A percentile compares a stretch with the other conserved stretches of the same genome.
phyloP scores from a whole-genome alignment of 2,888 invertebrate species.

The Callinectes sapidus region DNA sequence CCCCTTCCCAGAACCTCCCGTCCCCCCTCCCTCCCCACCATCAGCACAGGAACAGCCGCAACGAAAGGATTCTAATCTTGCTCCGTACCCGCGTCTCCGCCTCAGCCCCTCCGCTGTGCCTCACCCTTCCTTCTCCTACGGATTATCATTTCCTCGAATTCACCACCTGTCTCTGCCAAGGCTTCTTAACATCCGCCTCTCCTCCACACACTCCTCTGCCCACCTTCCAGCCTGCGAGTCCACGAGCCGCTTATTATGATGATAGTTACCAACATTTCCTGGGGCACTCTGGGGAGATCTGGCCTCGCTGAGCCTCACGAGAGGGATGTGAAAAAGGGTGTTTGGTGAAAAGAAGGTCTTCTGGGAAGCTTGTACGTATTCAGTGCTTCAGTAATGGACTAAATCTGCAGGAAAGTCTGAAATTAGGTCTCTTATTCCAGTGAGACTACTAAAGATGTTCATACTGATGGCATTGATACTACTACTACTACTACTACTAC shows the following conservation, averaged over 20 bases:
- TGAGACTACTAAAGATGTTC: no score
- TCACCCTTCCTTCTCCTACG: not conserved
- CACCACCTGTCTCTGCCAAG: constrained; percentile 12
- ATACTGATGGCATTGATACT: no score
- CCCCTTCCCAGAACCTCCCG: not conserved
- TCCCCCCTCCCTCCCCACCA: not conserved
- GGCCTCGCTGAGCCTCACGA: not conserved
- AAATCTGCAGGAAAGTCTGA: not conserved
- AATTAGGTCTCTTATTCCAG: not conserved
- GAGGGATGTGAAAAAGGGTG: not conserved
- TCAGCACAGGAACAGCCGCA: not conserved
- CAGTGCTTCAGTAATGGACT: not conserved
- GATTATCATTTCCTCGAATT: not conserved
- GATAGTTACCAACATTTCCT: not conserved
- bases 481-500: not conserved
- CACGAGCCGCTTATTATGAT: not conserved
- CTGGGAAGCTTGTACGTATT: not conserved
- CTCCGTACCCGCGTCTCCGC: not conserved
- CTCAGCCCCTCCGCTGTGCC: not conserved
- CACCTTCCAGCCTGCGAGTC: not conserved
- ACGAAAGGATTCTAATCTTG: constrained; percentile 31
- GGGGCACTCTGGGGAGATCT: not conserved
- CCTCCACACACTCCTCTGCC: not conserved
- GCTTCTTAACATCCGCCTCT: not conserved
- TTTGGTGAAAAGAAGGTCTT: not conserved